Evolutionary conservation across 2,113 vertebrate genomes (phyloP).

Genomic region (Spea bombifrons): DNA sequence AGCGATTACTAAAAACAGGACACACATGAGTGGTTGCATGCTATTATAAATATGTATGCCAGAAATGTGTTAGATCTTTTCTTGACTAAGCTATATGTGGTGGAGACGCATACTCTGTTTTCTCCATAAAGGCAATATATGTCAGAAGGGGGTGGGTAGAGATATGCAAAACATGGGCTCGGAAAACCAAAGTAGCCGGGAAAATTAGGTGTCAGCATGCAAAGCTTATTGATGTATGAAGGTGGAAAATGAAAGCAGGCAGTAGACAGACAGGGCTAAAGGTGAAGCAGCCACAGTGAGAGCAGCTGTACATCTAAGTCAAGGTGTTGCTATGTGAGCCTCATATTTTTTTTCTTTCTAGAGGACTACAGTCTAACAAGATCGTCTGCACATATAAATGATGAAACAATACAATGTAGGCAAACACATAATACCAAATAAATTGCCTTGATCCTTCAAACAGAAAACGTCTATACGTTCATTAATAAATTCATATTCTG

Average conservation of each 20-base stretch:
- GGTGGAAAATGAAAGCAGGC: slow-evolving; percentile 98
- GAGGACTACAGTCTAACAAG: slow-evolving; percentile 96
- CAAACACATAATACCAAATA: slow-evolving; percentile 86
- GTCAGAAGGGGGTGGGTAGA: slow-evolving; percentile 86
- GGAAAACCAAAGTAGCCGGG: slow-evolving; percentile 96
- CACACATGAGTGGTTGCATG: too few relatives aligned
- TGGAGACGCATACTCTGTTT: slow-evolving; percentile 49
- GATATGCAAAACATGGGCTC: slow-evolving; percentile 98
- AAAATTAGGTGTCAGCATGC: slow-evolving; percentile 99
- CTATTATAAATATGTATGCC: too few relatives aligned
- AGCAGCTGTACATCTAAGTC: slow-evolving; percentile 97
- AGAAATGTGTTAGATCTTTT: too few relatives aligned
- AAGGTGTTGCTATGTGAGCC: slow-evolving; percentile 87
- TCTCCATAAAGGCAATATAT: slow-evolving; percentile 89
- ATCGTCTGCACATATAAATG: slow-evolving; percentile 84
- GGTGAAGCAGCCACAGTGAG: slow-evolving; percentile 89
- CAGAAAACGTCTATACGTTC: slow-evolving; percentile 80
- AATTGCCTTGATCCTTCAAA: slow-evolving; percentile 71
- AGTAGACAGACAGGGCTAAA: slow-evolving; percentile 96
- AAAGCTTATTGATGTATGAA: slow-evolving; percentile 99
- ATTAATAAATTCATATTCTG: slow-evolving; percentile 94
- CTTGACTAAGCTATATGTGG: too few relatives aligned
- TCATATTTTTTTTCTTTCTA: slow-evolving; percentile 68
- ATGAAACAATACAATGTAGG: slow-evolving; percentile 81
- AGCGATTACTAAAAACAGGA: too few relatives aligned